phyloP scores from a whole-genome alignment of 2,113 vertebrate genomes.

The Colinus virginianus region DNA sequence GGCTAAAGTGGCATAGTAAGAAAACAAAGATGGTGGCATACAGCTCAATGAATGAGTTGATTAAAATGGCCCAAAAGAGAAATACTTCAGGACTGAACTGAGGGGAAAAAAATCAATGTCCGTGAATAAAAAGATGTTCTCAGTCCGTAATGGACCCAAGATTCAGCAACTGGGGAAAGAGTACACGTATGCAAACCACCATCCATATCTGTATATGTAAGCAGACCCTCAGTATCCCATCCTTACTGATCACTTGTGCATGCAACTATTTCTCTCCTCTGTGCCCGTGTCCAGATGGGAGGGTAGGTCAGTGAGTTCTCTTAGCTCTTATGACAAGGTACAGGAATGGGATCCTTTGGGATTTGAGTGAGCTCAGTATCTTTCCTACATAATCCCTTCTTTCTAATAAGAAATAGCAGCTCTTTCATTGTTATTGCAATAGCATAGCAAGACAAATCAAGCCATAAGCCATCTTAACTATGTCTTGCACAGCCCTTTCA shows the following conservation, averaged over 20 bases:
- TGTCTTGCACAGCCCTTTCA: not conserved
- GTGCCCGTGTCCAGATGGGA: not conserved
- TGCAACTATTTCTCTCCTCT: not conserved
- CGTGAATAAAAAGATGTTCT: not conserved
- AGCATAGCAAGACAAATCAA: not conserved
- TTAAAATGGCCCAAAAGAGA: not conserved
- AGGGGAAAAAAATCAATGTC: not conserved
- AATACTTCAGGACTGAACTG: not conserved
- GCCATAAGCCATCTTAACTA: not conserved
- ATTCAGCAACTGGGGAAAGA: not conserved
- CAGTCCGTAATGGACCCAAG: not conserved
- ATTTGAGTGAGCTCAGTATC: not conserved
- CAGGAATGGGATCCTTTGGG: not conserved
- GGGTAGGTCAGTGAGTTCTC: not conserved
- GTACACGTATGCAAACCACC: not conserved
- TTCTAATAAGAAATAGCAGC: not conserved
- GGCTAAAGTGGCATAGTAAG: not conserved
- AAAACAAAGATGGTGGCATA: not conserved
- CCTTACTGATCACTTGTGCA: rapidly evolving
- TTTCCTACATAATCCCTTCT: not conserved
- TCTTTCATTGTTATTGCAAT: not conserved
- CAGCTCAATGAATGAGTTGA: not conserved
- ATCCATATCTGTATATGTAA: not conserved
- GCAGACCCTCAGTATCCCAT: not conserved
- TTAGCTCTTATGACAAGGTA: not conserved